Conservation (phyloP, 2,797 vertebrate species). For the Labroides dimidiatus region DNA sequence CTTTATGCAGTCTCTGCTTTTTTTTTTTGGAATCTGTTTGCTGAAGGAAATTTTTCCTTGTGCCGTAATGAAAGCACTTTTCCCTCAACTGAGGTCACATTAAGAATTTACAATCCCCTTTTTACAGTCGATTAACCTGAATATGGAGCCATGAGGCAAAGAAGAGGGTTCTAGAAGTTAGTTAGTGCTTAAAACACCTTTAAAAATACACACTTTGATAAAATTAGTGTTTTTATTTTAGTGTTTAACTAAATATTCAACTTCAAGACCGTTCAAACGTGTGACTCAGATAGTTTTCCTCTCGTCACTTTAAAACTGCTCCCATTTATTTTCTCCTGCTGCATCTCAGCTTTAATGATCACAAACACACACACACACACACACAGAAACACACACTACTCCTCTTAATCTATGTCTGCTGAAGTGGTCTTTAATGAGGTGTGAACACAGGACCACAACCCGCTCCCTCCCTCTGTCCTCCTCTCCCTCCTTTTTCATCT, state of each 20-base stretch:
- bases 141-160: constrained; percentile 50
- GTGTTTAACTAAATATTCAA: too few relatives aligned
- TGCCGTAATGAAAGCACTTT: constrained; percentile 48
- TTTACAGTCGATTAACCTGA: constrained; percentile 55
- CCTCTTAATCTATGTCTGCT: constrained; percentile 74
- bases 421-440: constrained; percentile 82
- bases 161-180: constrained; percentile 36
- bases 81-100: constrained; percentile 48
- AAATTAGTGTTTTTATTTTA: not conserved
- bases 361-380: constrained; percentile 36
- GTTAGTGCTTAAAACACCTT: constrained; percentile 30
- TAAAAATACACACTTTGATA: constrained; percentile 13
- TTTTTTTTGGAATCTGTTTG: constrained; percentile 14
- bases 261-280: too few relatives aligned
- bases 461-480: constrained; percentile 41
- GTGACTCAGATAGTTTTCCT: constrained; percentile 51
- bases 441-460: constrained; percentile 71
- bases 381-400: constrained; percentile 27
- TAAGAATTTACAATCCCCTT: constrained; percentile 60
- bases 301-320: constrained; percentile 49
- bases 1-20: constrained; percentile 13
- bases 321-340: constrained; percentile 55
- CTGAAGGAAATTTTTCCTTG: constrained; percentile 28
- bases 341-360: constrained; percentile 60
- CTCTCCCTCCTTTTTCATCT: constrained; percentile 59